A percentile compares a stretch with the other conserved stretches of the same genome.
Conservation (phyloP, 2,113 vertebrate genomes). For the Antennarius striatus region DNA sequence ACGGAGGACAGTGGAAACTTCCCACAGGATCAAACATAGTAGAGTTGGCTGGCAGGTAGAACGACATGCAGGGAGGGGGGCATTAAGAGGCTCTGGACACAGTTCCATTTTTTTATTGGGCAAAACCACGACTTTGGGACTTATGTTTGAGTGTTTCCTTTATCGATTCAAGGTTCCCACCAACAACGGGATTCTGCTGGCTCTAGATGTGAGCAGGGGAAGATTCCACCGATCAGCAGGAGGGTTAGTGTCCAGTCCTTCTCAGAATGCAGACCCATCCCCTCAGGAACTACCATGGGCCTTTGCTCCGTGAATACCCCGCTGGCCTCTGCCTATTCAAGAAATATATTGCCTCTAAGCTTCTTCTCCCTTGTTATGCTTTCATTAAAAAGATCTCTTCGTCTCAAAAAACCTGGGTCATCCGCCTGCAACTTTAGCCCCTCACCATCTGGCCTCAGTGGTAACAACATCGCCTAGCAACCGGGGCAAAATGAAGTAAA, state of each 20-base stretch:
- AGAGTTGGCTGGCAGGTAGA: slow-evolving; percentile 5
- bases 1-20: slow-evolving; percentile 66
- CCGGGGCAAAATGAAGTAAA: slow-evolving; percentile 49
- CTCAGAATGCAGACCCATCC: slow-evolving; percentile 43
- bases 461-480: slow-evolving; percentile 78
- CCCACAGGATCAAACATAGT: slow-evolving; percentile 41
- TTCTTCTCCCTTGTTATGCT: slow-evolving; percentile 62
- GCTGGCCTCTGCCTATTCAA: slow-evolving; percentile 49
- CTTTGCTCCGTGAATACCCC: slow-evolving; percentile 44
- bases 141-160: not conserved
- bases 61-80: not conserved
- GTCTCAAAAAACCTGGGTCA: slow-evolving; percentile 40
- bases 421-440: slow-evolving; percentile 51
- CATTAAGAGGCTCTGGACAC: slow-evolving; percentile 1
- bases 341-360: slow-evolving; percentile 61
- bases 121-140: too few relatives aligned
- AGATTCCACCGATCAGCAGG: slow-evolving; percentile 41
- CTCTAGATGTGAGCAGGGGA: too few relatives aligned
- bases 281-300: slow-evolving; percentile 61
- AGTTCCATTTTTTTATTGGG: not conserved
- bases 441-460: slow-evolving; percentile 54
- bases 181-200: slow-evolving; percentile 5
- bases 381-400: slow-evolving; percentile 73
- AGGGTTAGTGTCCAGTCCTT: not conserved
- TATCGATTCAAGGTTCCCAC: slow-evolving; percentile 6